Evolutionary conservation across 2,888 invertebrate species (phyloP).

Genomic region (Macrophya annulata): DNA sequence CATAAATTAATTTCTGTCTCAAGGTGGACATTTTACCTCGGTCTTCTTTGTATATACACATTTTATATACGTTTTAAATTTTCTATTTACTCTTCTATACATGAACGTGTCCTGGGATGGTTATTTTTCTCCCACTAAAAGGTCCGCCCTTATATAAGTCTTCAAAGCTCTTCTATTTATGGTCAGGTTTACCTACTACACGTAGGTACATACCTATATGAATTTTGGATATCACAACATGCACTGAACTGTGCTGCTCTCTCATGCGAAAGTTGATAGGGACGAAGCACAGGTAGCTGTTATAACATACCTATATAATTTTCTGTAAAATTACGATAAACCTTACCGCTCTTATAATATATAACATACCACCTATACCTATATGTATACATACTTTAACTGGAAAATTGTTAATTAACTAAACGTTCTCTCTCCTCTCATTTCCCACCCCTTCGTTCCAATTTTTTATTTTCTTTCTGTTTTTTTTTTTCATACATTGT

Average conservation of each 20-base stretch:
- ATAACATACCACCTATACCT: background rate
- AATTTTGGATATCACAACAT: slow-evolving; percentile 28
- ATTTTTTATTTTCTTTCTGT: background rate
- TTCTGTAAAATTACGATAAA: slow-evolving; percentile 7
- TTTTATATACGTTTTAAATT: background rate
- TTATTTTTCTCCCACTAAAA: background rate
- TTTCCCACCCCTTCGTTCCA: background rate
- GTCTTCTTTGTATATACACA: too few relatives aligned
- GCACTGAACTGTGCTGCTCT: slow-evolving; percentile 33
- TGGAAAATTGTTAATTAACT: slow-evolving; percentile 32
- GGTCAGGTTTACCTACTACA: background rate
- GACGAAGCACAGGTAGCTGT: background rate
- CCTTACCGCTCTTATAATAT: background rate
- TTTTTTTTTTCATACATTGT: background rate
- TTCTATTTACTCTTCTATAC: background rate
- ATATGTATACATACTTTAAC: background rate
- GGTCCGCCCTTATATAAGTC: slow-evolving; percentile 13
- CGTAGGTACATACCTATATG: background rate
- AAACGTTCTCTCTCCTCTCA: background rate
- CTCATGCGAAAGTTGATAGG: slow-evolving; percentile 29
- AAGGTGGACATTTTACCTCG: too few relatives aligned
- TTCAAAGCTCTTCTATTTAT: slow-evolving; percentile 44
- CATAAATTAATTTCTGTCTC: too few relatives aligned
- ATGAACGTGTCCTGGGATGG: background rate
- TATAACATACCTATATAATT: background rate